Base-by-base conservation (phyloP, 2,797 vertebrate genomes). In the Scolopax bukidnonensis region DNA sequence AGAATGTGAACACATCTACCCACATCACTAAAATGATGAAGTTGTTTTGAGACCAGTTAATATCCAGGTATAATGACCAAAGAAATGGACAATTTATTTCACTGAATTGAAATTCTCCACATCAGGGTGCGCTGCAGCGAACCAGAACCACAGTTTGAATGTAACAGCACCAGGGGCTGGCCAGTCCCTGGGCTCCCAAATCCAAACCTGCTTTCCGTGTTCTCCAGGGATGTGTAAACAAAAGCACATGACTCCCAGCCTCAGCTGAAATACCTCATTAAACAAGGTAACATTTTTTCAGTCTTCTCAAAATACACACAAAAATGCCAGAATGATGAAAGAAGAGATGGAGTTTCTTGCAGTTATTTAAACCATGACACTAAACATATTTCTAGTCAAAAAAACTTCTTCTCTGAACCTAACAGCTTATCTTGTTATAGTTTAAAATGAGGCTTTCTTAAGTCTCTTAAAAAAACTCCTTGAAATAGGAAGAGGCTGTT, bases 351-450 rank as follows among this genome's bases (percentile, higher is more conserved):
- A 89, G 82, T 60, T 92, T 80, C 91, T 92, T 16, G 78, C 95
- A 92, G 93, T 95, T 95, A 94, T 82, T 96, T 92, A 90, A 95
- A 89, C 74, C 74, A 60, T 61, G 91, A 94, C 91, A 93, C 63
- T 67, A 80, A 96, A 95, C 84, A 47, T 80, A 90, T 83, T 93
- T 90, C 88, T 76, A 90, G 93, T 88, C 77, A 94, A 70, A 90
- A 96, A 96, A 95, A 47, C 59, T 93, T 88, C 91, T 83, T 83
- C 79, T 80, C 96, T 82, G 67, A 95, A 91, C 79, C 83, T 90
- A 95, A 95, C 90, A 96, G 95, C 63, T 91, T 95, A 95, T 92
- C 95, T 95, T 90, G 93, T 93, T 95, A 87, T 16, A 83, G 94
- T 92, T 96, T 89, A 92, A 96, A 96, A 95, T 82, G 68, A 94